Conservation (phyloP, 1,140 invertebrate species). For the Lepidurus apus region DNA sequence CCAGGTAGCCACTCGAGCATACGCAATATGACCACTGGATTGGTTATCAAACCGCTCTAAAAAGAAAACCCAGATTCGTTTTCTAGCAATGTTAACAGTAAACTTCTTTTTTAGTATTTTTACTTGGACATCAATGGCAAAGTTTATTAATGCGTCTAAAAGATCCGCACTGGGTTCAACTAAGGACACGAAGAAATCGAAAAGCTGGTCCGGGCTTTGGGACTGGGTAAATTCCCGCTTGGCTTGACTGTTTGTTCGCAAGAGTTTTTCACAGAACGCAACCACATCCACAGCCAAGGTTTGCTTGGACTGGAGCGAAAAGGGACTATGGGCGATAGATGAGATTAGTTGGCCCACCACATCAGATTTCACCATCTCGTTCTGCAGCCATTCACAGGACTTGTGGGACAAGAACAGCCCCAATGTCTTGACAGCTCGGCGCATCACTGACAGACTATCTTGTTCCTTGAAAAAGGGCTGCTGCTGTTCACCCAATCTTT, state of each 20-base stretch:
- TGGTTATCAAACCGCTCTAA: not conserved
- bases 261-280: not conserved
- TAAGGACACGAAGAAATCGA: not conserved
- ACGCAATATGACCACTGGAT: not conserved
- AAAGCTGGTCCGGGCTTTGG: not conserved
- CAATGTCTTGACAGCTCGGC: conserved; percentile 32
- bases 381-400: conserved; percentile 28
- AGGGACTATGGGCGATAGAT: not conserved
- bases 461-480: not conserved
- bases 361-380: conserved; percentile 33
- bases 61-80: not conserved
- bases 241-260: not conserved
- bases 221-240: conserved; percentile 1
- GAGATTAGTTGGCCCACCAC: not conserved
- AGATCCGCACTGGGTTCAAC: not conserved
- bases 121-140: not conserved
- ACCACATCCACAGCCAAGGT: not conserved
- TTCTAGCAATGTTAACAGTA: not conserved
- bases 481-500: conserved; percentile 3
- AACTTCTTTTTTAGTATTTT: not conserved
- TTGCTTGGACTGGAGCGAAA: not conserved
- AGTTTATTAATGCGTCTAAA: not conserved
- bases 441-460: not conserved
- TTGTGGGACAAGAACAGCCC: conserved; percentile 12
- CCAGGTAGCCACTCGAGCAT: not conserved